These are phyloP conservation scores for Melanostigma gelatinosum DNA, from an alignment of 2,113 vertebrate species.

Conservation along the genomic window DNA sequence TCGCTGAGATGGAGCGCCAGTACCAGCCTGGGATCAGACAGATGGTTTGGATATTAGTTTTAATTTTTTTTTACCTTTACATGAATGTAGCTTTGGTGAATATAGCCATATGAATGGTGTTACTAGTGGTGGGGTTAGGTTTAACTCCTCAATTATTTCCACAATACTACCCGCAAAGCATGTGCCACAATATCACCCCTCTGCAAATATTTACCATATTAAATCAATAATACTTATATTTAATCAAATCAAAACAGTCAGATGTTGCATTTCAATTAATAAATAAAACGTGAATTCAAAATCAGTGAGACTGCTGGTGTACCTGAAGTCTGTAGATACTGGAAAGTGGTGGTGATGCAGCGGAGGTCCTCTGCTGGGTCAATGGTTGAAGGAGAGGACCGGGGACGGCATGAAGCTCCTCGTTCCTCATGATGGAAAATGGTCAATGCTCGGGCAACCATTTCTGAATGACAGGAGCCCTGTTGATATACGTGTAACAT, in stretches of 20 bases:
- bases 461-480: constrained; percentile 46
- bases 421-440: constrained; percentile 52
- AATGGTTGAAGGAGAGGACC: constrained; percentile 61
- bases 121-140: neutral
- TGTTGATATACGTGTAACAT: neutral
- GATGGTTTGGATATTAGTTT: constrained; percentile 2
- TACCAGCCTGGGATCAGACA: constrained; percentile 89
- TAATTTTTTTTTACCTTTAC: neutral
- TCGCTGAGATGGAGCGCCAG: constrained; percentile 92
- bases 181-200: neutral
- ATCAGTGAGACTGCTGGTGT: neutral
- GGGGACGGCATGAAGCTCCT: constrained; percentile 41
- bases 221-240: neutral
- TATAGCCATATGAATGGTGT: neutral
- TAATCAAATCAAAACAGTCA: neutral
- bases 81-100: neutral
- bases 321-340: constrained; percentile 87
- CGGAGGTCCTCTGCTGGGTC: constrained; percentile 88
- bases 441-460: constrained; percentile 65
- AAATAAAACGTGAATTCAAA: neutral
- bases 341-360: constrained; percentile 91
- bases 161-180: neutral
- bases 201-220: neutral
- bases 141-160: neutral
- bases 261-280: neutral